These are phyloP conservation scores for Ormyrus nitidulus DNA, from an alignment of 2,888 invertebrate species.

Conservation along the genomic window DNA sequence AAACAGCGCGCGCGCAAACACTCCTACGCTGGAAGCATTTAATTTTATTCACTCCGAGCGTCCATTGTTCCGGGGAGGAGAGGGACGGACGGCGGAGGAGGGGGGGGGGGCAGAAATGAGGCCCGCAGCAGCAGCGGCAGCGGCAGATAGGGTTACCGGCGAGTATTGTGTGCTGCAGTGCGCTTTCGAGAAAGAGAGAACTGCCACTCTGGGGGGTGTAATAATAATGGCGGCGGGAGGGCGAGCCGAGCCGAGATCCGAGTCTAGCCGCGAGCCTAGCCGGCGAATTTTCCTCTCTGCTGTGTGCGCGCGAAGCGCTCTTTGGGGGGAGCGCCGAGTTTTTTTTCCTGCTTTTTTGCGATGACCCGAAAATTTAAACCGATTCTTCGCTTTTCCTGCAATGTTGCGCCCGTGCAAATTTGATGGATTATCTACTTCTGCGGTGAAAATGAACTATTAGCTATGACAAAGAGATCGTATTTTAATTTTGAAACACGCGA, in stretches of 20 bases:
- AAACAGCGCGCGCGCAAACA: slow-evolving; percentile 15
- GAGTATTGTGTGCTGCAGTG: slow-evolving; percentile 25
- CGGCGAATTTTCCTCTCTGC: neutral
- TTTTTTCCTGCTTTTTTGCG: too few species aligned
- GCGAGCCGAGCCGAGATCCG: neutral
- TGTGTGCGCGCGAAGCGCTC: neutral
- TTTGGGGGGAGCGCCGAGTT: neutral
- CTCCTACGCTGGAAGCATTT: slow-evolving; percentile 22
- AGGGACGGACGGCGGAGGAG: neutral
- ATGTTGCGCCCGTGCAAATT: too few species aligned
- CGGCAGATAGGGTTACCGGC: slow-evolving; percentile 13
- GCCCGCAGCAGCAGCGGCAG: neutral
- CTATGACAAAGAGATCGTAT: too few species aligned
- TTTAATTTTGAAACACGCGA: too few species aligned
- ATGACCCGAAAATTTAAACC: too few species aligned
- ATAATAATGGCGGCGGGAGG: slow-evolving; percentile 24
- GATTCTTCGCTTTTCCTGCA: too few species aligned
- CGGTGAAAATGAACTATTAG: too few species aligned
- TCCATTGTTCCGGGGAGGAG: slow-evolving; percentile 7
- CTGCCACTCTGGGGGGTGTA: slow-evolving; percentile 10
- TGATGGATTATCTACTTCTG: too few species aligned
- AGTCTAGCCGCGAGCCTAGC: too few species aligned
- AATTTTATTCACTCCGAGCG: slow-evolving; percentile 48
- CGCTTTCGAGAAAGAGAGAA: slow-evolving; percentile 16
- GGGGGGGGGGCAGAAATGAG: neutral